These are phyloP conservation scores for Ammospiza maritima DNA, from an alignment of 2,797 vertebrate species.

Conservation along the genomic window DNA sequence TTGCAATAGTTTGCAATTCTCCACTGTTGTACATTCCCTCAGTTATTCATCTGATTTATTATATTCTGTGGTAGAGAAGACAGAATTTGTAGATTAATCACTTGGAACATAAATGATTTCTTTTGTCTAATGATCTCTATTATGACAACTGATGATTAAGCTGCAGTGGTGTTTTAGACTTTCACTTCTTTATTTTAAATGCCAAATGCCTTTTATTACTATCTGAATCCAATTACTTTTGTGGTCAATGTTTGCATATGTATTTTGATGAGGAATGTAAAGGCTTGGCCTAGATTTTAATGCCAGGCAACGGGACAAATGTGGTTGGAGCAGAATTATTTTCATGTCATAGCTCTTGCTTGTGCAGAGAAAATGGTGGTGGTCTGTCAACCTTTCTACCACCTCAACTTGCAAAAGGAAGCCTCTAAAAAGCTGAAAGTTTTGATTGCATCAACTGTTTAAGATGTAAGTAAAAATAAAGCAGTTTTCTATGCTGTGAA, in stretches of 20 bases:
- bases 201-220: not conserved
- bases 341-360: not conserved
- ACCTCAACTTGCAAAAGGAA: not conserved
- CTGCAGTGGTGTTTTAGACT: not conserved
- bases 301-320: not conserved
- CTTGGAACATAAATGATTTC: not conserved
- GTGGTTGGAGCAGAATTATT: not conserved
- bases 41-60: not conserved
- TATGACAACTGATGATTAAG: not conserved
- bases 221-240: not conserved
- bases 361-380: not conserved
- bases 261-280: not conserved
- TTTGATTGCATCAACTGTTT: not conserved
- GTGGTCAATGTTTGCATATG: not conserved
- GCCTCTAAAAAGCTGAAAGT: not conserved
- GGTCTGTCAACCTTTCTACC: not conserved
- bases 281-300: not conserved
- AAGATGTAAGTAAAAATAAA: not conserved
- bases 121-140: not conserved
- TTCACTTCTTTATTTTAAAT: not conserved
- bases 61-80: not conserved
- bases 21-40: not conserved
- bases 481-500: not conserved
- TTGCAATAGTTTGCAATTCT: not conserved
- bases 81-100: not conserved